phyloP scores from a whole-genome alignment of 2,113 vertebrate genomes.

The Barnardius zonarius region DNA sequence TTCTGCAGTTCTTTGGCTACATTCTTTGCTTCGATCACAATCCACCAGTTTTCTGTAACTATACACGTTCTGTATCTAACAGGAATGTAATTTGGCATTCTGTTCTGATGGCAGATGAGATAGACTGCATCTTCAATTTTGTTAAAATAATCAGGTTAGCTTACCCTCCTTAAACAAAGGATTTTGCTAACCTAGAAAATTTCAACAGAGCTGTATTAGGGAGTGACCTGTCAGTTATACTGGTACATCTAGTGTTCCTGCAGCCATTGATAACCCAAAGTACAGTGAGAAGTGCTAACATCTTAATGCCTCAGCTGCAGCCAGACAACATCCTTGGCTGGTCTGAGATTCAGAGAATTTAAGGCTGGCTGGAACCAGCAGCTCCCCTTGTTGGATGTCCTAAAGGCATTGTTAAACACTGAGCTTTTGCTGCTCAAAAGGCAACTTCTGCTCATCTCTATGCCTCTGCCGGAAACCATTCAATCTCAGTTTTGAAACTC shows the following conservation, averaged over 20 bases:
- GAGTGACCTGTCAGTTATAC: not conserved
- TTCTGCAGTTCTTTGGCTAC: not conserved
- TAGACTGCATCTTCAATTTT: not conserved
- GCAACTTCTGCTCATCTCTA: not conserved
- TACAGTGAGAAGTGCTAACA: not conserved
- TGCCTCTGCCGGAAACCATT: not conserved
- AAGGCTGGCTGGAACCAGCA: not conserved
- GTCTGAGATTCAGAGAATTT: not conserved
- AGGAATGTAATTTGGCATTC: not conserved
- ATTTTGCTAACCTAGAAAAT: not conserved
- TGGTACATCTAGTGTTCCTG: not conserved
- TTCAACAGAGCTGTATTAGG: not conserved
- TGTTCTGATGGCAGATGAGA: not conserved
- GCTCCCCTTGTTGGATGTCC: not conserved
- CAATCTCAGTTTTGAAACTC: not conserved
- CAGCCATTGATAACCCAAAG: not conserved
- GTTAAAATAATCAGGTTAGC: not conserved
- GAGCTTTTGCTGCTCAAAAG: not conserved
- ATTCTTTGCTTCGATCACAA: not conserved
- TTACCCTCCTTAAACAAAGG: not conserved
- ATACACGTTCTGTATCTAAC: not conserved
- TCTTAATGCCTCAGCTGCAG: not conserved
- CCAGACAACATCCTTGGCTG: not conserved
- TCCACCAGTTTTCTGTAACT: not conserved
- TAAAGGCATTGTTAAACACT: not conserved